Base-by-base conservation (phyloP, 37 sponge, comb jelly and placozoan species). In the Chondrosia reniformis region DNA sequence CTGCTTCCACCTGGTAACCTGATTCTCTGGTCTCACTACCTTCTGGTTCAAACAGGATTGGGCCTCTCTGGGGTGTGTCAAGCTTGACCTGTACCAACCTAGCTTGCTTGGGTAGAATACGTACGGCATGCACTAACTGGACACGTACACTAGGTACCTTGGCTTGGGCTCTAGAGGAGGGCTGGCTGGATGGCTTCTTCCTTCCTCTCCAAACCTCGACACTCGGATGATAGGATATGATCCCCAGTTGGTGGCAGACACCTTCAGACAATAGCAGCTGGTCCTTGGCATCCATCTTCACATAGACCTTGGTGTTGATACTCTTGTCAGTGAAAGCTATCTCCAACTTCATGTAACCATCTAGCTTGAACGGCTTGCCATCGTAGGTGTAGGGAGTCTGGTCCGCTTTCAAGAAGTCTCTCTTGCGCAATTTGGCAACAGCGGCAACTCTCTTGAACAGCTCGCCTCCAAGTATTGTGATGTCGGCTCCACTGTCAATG, bases 261-360 rank as follows among this genome's bases (percentile, higher is more conserved):
- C 81, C 81, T 42, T 86, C 81, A 17, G 86, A 86, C 21, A 86
- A 55, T 31, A 81, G 77, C 62, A 81, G 63, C 36, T 75, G 82
- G 31, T 86, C 81, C 1, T 4, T 7, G 0, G 82, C 87, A 55
- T 81, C 76, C 87, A 86, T 82, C 79, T 86, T 86, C 24, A 86
- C 7, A 22, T 79, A 79, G 7, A 79, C 64, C 5, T 65, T 7
- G 44, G 80, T 79, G 30, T 7, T 40, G 9, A 74, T 74, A n/a
- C 25, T 43, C 49, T 43, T 74, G 9, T 40, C 86, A 24, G 27
- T 41, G n/a, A 85, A 85, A 0, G 55, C 24, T 5, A 85, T 46
- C 22, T 79, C 80, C 45, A 85, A 34, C 59, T 74, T 65, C 46
- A 85, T 56, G 9, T 55, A 34, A 36, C 86, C 86, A 31, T 85